These are phyloP conservation scores for Coccyzus lansbergi DNA, from an alignment of 2,797 vertebrate species.

Conservation along the genomic window DNA sequence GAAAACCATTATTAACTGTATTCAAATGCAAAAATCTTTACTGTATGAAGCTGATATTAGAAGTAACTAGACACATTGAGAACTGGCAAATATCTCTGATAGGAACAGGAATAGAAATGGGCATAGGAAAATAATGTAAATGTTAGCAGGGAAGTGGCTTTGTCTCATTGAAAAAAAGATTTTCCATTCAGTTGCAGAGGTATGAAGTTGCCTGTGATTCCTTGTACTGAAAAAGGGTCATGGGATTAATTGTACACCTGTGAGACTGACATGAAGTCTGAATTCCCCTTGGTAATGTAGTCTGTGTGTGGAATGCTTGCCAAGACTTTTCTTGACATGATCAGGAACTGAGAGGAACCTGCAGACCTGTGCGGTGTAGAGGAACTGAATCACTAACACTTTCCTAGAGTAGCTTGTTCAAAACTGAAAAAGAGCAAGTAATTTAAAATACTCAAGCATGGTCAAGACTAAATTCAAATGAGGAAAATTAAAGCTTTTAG, in stretches of 20 bases:
- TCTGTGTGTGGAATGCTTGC: background rate
- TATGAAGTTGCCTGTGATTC: background rate
- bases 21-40: slow-evolving; percentile 1
- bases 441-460: background rate
- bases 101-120: background rate
- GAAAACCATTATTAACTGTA: background rate
- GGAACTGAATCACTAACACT: background rate
- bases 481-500: background rate
- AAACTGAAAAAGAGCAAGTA: background rate
- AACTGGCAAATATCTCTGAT: background rate
- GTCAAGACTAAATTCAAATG: background rate
- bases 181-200: background rate
- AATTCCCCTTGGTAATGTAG: background rate
- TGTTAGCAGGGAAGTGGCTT: background rate
- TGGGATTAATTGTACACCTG: background rate
- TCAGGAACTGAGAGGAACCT: background rate
- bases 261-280: background rate
- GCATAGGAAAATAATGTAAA: background rate
- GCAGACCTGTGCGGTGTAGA: background rate
- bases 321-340: background rate
- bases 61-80: background rate
- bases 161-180: background rate
- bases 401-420: background rate
- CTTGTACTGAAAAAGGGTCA: background rate
- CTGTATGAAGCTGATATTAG: background rate